These are phyloP conservation scores for Copidosoma floridanum DNA, from an alignment of 1,140 invertebrate genomes.

Conservation along the genomic window DNA sequence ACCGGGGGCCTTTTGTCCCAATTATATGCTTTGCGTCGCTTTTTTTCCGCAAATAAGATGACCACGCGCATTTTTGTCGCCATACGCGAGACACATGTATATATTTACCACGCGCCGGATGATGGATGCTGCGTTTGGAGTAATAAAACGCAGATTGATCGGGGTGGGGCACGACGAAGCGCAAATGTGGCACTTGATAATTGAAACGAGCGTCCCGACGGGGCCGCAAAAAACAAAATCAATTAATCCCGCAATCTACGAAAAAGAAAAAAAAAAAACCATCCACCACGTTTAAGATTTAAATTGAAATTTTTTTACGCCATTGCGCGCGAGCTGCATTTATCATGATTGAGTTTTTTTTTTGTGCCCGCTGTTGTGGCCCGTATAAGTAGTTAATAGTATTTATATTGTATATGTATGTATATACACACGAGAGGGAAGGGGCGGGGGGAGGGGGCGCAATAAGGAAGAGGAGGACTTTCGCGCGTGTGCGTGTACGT, in stretches of 20 bases:
- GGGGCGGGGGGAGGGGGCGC: neutral
- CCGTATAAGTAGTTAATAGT: too few species aligned
- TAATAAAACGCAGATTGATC: too few species aligned
- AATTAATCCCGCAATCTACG: slow-evolving; percentile 8
- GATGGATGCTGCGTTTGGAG: too few species aligned
- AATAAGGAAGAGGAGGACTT: neutral
- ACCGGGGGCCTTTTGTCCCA: neutral
- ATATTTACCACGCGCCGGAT: too few species aligned
- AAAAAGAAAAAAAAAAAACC: too few species aligned
- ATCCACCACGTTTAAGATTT: neutral
- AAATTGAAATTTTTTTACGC: slow-evolving; percentile 4
- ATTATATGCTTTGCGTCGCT: neutral
- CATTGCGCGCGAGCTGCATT: too few species aligned
- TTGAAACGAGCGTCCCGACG: too few species aligned
- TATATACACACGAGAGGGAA: neutral
- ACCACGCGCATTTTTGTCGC: neutral
- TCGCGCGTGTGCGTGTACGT: too few species aligned
- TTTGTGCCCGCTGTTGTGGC: slow-evolving; percentile 4
- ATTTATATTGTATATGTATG: too few species aligned
- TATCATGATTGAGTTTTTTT: slow-evolving; percentile 9
- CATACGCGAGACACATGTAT: neutral
- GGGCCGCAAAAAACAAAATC: too few species aligned
- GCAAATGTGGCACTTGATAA: too few species aligned
- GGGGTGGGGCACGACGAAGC: too few species aligned
- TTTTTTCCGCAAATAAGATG: neutral